These are phyloP conservation scores for Lampropteryx suffumata DNA, from an alignment of 2,888 invertebrate species.

Conservation along the genomic window DNA sequence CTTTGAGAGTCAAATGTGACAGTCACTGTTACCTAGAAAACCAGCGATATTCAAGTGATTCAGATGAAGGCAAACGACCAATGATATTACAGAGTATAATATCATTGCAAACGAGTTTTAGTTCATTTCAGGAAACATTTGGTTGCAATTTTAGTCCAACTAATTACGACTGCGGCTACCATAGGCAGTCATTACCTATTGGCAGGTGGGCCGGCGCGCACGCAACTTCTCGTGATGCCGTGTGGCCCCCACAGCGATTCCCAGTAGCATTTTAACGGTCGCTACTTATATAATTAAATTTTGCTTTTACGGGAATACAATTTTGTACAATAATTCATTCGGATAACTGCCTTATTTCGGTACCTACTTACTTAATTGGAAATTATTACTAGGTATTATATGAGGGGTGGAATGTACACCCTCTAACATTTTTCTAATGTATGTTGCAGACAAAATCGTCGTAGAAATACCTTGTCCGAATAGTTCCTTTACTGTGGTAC, in stretches of 20 bases:
- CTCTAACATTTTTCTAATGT: not conserved
- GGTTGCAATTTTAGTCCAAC: conserved; percentile 52
- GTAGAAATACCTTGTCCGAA: not conserved
- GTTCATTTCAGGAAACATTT: conserved; percentile 2
- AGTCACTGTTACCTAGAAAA: too few relatives aligned
- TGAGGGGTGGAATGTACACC: not conserved
- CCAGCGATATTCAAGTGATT: too few relatives aligned
- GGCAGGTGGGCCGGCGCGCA: conserved; percentile 63
- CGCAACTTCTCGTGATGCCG: conserved; percentile 68
- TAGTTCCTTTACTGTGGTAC: too few relatives aligned
- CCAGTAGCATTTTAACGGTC: conserved; percentile 44
- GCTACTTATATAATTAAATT: conserved; percentile 60
- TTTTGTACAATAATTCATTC: conserved; percentile 13
- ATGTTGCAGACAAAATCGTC: not conserved
- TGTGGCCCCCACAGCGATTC: conserved; percentile 42
- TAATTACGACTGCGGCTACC: conserved; percentile 58
- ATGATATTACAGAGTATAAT: too few relatives aligned
- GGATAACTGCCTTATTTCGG: conserved; percentile 12
- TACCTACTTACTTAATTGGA: too few relatives aligned
- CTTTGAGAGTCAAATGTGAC: too few relatives aligned
- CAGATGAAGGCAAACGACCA: too few relatives aligned
- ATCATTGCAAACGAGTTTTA: too few relatives aligned
- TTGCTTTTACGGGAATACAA: conserved; percentile 29
- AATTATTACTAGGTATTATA: not conserved
- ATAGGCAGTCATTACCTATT: conserved; percentile 58